Evolutionary conservation across 2,113 vertebrate genomes (phyloP).

Genomic region (Aegypius monachus): DNA sequence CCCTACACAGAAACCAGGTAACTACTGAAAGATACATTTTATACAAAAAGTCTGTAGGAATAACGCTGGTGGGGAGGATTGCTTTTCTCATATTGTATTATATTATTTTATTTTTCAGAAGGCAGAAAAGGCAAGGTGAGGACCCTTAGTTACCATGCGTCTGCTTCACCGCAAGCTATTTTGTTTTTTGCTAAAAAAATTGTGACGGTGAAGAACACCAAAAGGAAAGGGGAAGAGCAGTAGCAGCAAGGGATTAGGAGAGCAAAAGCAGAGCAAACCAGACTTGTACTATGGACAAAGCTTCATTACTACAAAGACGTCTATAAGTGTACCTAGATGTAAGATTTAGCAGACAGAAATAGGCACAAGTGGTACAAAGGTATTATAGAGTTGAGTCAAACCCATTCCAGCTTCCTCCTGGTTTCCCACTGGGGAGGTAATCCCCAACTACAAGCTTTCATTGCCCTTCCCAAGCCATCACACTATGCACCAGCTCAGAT

Average conservation of each 20-base stretch:
- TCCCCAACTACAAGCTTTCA: neutral
- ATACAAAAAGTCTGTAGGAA: neutral
- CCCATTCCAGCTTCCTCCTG: neutral
- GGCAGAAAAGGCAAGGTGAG: neutral
- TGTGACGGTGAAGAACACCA: neutral
- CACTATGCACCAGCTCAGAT: neutral
- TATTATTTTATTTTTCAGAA: neutral
- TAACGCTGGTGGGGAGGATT: neutral
- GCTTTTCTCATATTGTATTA: neutral
- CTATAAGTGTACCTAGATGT: neutral
- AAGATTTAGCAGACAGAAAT: neutral
- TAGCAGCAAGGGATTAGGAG: neutral
- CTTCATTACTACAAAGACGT: neutral
- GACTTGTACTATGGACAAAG: neutral
- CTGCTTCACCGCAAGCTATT: neutral
- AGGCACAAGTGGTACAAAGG: neutral
- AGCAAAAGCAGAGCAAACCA: neutral
- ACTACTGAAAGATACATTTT: neutral
- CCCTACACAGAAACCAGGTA: neutral
- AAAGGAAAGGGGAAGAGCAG: neutral
- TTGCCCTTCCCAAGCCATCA: neutral
- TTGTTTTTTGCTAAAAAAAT: neutral
- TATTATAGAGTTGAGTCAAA: neutral
- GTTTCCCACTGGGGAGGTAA: neutral
- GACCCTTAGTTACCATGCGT: neutral